Percentiles rank a stretch among this genome's conserved stretches.
Evolutionary conservation across 2,113 vertebrate species (phyloP).

Genomic region (Eubucco bourcierii): DNA sequence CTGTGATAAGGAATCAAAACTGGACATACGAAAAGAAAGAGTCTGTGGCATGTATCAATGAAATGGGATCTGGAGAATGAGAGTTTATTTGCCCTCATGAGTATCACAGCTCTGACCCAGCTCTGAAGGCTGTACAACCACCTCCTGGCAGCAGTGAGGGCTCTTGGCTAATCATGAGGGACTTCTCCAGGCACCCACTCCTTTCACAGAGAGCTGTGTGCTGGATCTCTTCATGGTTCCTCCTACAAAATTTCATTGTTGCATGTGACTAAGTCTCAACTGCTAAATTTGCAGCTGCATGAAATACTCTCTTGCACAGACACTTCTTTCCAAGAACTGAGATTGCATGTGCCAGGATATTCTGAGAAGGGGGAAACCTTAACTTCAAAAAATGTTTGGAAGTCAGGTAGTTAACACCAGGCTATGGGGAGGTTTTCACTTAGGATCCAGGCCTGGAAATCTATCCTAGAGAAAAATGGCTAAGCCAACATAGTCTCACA

Average conservation of each 20-base stretch:
- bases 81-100: not conserved
- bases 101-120: not conserved
- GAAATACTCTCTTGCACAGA: not conserved
- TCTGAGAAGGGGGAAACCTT: not conserved
- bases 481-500: not conserved
- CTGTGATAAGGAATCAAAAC: not conserved
- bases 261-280: not conserved
- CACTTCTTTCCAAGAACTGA: not conserved
- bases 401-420: not conserved
- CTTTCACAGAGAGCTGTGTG: not conserved
- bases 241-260: not conserved
- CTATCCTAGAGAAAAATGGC: not conserved
- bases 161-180: not conserved
- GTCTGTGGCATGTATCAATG: not conserved
- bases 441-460: not conserved
- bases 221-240: not conserved
- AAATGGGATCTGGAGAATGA: not conserved
- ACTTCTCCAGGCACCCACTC: not conserved
- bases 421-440: not conserved
- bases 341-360: not conserved
- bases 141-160: not conserved
- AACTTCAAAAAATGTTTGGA: not conserved
- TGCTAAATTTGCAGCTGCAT: not conserved
- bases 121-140: not conserved
- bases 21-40: not conserved